Conservation (phyloP, 2,797 vertebrate genomes). For the Petrocephalus sullivani region DNA sequence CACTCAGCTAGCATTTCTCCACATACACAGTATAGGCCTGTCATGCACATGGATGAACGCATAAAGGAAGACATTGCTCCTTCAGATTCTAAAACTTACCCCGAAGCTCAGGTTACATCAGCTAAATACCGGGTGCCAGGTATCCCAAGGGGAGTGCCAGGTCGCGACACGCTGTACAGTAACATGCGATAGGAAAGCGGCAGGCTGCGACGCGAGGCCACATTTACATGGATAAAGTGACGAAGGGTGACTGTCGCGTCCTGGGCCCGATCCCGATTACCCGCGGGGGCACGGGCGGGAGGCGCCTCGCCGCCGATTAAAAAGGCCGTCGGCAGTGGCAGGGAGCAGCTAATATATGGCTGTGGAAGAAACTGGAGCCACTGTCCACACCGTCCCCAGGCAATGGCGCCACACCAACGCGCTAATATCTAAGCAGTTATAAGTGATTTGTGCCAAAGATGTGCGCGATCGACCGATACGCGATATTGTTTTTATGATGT, state of each 20-base stretch:
- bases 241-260: neutral
- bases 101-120: neutral
- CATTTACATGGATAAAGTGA: neutral
- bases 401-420: neutral
- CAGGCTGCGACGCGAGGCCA: neutral
- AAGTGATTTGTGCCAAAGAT: neutral
- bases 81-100: neutral
- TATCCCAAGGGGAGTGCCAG: neutral
- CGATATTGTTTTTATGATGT: constrained; percentile 31
- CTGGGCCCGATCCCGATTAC: neutral
- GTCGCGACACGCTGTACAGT: neutral
- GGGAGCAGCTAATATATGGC: neutral
- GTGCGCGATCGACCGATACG: neutral
- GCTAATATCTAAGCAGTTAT: neutral
- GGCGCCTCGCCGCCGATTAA: neutral
- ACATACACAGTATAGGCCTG: neutral
- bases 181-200: neutral
- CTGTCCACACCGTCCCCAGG: neutral
- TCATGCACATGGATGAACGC: neutral
- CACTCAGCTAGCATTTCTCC: neutral
- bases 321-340: neutral
- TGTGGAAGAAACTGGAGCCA: neutral
- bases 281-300: neutral
- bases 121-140: neutral
- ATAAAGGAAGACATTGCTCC: neutral